Percentiles rank a stretch among this genome's conserved stretches.
phyloP scores from a whole-genome alignment of 2,113 vertebrate genomes.

The Lophius piscatorius region DNA sequence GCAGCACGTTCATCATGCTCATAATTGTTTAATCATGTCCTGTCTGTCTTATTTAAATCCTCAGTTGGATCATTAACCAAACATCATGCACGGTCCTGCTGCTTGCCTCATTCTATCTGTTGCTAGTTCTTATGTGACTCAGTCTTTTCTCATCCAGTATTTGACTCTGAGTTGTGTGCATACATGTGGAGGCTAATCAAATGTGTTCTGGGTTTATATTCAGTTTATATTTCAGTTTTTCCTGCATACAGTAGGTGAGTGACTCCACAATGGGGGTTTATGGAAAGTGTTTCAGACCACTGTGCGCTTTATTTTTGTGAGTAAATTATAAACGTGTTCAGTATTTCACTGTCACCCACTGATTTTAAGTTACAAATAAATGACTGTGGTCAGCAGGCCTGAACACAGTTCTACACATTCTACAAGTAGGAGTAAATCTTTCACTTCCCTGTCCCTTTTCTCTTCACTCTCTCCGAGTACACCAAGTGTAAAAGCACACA shows the following conservation, averaged over 20 bases:
- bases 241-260: too few relatives aligned
- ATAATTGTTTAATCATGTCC: conserved; percentile 1
- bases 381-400: conserved; percentile 48
- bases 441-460: conserved; percentile 6
- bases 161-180: conserved; percentile 30
- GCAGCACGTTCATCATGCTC: not conserved
- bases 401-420: conserved; percentile 50
- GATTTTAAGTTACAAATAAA: conserved; percentile 74
- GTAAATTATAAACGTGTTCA: not conserved
- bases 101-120: conserved; percentile 12
- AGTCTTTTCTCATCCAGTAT: conserved; percentile 32
- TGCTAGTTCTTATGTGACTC: conserved; percentile 52
- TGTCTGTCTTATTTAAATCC: not conserved
- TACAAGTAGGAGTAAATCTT: conserved; percentile 30
- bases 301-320: not conserved
- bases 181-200: conserved; percentile 57
- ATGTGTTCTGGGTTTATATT: conserved; percentile 39
- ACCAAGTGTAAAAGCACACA: conserved; percentile 28
- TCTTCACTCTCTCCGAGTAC: conserved; percentile 20
- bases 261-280: conserved; percentile 18
- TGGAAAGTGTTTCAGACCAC: conserved; percentile 24
- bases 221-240: conserved; percentile 36
- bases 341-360: conserved; percentile 1
- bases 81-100: not conserved
- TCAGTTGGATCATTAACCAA: conserved; percentile 15